Percentiles rank a stretch among this genome's conserved stretches.
phyloP scores from a whole-genome alignment of 2,888 invertebrate species.

The Lucinisca nassula region DNA sequence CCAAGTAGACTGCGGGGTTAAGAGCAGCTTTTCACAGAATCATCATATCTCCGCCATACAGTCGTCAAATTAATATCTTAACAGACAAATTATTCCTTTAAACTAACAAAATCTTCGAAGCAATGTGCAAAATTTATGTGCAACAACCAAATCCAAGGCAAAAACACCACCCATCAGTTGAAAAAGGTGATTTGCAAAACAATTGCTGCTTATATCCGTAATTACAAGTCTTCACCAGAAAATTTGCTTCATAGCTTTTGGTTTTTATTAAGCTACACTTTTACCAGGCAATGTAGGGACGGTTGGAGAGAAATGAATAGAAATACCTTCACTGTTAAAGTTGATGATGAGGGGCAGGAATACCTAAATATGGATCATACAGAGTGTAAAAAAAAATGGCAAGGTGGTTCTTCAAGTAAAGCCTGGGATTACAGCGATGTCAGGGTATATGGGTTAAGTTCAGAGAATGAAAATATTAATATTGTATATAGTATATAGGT shows the following conservation, averaged over 20 bases:
- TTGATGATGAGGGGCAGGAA: conserved; percentile 17
- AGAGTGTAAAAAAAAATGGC: conserved; percentile 23
- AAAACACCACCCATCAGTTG: background rate
- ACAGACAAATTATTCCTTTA: background rate
- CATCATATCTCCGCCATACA: background rate
- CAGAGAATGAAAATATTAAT: background rate
- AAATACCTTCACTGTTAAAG: background rate
- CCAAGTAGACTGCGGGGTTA: conserved; percentile 4
- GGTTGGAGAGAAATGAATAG: conserved; percentile 9
- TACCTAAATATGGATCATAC: conserved; percentile 1
- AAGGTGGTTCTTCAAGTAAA: conserved; percentile 9
- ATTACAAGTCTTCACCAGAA: background rate
- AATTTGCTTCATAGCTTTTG: conserved; percentile 10
- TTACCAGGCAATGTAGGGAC: conserved; percentile 18
- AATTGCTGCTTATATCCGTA: background rate
- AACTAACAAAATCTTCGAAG: conserved; percentile 6
- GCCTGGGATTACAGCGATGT: conserved; percentile 29
- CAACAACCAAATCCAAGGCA: background rate
- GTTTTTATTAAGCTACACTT: conserved; percentile 24
- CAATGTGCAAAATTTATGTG: conserved; percentile 4
- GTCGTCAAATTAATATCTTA: background rate
- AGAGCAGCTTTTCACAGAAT: background rate
- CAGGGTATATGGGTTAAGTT: background rate
- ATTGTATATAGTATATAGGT: conserved; percentile 17
- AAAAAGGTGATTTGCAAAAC: background rate